Evolutionary conservation across 2,113 vertebrate genomes (phyloP).

Genomic region (Sceloporus undulatus): DNA sequence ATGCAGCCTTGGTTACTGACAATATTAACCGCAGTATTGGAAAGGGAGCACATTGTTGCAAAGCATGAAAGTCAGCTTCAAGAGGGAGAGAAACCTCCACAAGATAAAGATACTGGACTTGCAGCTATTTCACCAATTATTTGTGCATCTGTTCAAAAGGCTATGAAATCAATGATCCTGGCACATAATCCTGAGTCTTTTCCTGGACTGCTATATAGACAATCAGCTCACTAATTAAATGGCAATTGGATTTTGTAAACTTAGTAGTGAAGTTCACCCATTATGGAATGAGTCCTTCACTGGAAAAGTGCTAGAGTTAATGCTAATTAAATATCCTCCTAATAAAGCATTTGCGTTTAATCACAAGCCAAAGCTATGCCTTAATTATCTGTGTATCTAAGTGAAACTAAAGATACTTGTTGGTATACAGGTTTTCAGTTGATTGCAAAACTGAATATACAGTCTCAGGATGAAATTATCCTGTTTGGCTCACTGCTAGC

Average conservation of each 20-base stretch:
- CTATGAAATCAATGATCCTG: constrained; percentile 22
- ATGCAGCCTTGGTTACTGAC: neutral
- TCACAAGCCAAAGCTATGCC: constrained; percentile 48
- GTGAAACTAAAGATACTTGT: constrained; percentile 46
- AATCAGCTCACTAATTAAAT: constrained; percentile 39
- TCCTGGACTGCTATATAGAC: constrained; percentile 20
- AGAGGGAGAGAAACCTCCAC: constrained; percentile 6
- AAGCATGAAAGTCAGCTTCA: neutral
- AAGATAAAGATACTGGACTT: neutral
- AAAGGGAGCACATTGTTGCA: neutral
- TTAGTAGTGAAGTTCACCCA: constrained; percentile 39
- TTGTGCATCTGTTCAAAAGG: constrained; percentile 21
- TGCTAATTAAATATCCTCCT: constrained; percentile 56
- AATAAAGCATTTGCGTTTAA: constrained; percentile 61
- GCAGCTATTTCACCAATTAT: constrained; percentile 26
- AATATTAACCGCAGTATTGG: neutral
- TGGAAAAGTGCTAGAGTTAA: constrained; percentile 38
- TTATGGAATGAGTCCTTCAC: constrained; percentile 45
- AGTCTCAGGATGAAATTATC: constrained; percentile 19
- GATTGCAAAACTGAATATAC: neutral
- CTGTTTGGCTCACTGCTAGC: neutral
- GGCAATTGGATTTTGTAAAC: constrained; percentile 47
- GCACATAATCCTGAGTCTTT: constrained; percentile 27
- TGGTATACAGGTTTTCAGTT: constrained; percentile 10
- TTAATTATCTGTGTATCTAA: constrained; percentile 42